phyloP scores from a whole-genome alignment of 1,140 invertebrate species.

The Metaphire vulgaris region DNA sequence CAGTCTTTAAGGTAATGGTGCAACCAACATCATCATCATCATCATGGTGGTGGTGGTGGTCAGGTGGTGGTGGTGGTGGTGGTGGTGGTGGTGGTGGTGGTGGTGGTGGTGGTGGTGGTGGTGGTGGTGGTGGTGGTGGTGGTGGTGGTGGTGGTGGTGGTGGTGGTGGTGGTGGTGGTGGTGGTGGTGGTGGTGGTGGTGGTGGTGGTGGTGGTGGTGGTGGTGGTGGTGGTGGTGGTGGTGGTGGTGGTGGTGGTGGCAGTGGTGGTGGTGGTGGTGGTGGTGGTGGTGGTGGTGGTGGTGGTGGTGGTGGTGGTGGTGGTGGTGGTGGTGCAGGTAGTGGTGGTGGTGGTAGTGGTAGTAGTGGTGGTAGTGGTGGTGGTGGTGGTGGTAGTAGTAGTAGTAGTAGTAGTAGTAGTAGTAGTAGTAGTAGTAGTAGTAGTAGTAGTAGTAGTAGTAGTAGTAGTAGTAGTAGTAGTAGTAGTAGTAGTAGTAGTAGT shows the following conservation, averaged over 20 bases:
- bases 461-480: conserved; percentile 27
- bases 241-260: conserved; percentile 19
- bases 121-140: conserved; percentile 20
- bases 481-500: conserved; percentile 28
- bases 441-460: conserved; percentile 24
- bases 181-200: conserved; percentile 18
- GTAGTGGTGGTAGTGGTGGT: conserved; percentile 26
- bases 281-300: conserved; percentile 19
- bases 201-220: conserved; percentile 19
- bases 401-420: conserved; percentile 24
- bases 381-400: conserved; percentile 25
- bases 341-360: conserved; percentile 20
- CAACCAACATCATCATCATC: too few relatives aligned
- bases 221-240: conserved; percentile 20
- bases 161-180: conserved; percentile 19
- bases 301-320: conserved; percentile 19
- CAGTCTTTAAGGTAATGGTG: too few relatives aligned
- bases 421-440: conserved; percentile 25
- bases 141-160: conserved; percentile 18
- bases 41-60: too few relatives aligned
- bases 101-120: conserved; percentile 21
- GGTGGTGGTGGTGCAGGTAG: conserved; percentile 9
- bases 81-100: conserved; percentile 16
- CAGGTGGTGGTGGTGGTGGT: too few relatives aligned
- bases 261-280: conserved; percentile 18